Conservation (phyloP, 2,888 invertebrate species). For the Salticus scenicus region DNA sequence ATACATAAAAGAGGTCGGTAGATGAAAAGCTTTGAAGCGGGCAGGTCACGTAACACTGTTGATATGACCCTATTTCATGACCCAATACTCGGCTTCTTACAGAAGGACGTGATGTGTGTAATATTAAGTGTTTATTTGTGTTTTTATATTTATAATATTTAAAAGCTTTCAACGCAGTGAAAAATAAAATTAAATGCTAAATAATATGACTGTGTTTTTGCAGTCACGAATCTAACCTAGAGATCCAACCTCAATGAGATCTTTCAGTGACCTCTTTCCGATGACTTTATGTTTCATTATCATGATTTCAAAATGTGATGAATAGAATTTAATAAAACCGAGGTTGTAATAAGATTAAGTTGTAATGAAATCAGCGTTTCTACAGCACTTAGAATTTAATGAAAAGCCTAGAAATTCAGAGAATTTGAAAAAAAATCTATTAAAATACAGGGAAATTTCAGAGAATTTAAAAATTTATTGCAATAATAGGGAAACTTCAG, state of each 20-base stretch:
- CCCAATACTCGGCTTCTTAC: constrained; percentile 49
- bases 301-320: neutral
- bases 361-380: too few species aligned
- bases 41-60: constrained; percentile 50
- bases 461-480: too few species aligned
- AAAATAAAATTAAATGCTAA: neutral
- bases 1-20: constrained; percentile 52
- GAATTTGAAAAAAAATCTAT: too few species aligned
- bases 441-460: too few species aligned
- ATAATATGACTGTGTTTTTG: neutral
- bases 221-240: constrained; percentile 4
- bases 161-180: neutral
- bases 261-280: neutral
- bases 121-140: neutral
- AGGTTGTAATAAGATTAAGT: too few species aligned
- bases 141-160: neutral
- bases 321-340: too few species aligned
- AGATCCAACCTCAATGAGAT: neutral
- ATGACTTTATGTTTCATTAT: neutral
- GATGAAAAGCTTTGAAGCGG: constrained; percentile 42
- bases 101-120: constrained; percentile 42
- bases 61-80: constrained; percentile 50
- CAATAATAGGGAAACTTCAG: too few species aligned
- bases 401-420: too few species aligned
- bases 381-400: too few species aligned